Percentiles rank a stretch among this genome's conserved stretches.
phyloP scores from a whole-genome alignment of 1,140 invertebrate genomes.

The Formica exsecta region DNA sequence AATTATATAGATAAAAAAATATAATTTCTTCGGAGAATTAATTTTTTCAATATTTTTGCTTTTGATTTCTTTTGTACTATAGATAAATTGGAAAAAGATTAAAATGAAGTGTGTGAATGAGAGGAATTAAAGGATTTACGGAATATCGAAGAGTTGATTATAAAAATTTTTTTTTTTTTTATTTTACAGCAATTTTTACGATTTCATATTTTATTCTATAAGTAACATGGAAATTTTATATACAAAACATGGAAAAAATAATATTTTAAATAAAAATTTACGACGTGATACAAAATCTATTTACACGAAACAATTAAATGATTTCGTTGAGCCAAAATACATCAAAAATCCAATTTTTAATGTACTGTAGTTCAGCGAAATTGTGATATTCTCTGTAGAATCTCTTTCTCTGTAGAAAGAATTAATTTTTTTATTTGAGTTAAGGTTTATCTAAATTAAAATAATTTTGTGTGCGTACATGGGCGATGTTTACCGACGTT shows the following conservation, averaged over 20 bases:
- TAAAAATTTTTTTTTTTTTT: neutral
- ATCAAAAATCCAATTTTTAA: too few relatives aligned
- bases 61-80: neutral
- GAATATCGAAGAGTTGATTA: neutral
- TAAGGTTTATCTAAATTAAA: neutral
- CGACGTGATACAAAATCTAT: neutral
- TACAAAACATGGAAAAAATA: neutral
- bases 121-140: neutral
- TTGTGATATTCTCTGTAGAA: too few relatives aligned
- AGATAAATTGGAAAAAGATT: neutral
- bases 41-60: neutral
- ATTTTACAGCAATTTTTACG: neutral
- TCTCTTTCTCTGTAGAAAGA: too few relatives aligned
- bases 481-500: constrained; percentile 7
- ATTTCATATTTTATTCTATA: neutral
- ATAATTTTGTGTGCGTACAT: neutral
- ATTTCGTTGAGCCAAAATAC: too few relatives aligned
- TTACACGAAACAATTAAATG: neutral
- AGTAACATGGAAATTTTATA: neutral
- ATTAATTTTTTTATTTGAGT: neutral
- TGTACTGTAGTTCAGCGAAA: too few relatives aligned
- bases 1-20: constrained; percentile 1
- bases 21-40: neutral
- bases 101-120: neutral
- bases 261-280: constrained; percentile 30